These are phyloP conservation scores for Brachirus orientalis DNA, from an alignment of 2,113 vertebrate species.

Conservation along the genomic window DNA sequence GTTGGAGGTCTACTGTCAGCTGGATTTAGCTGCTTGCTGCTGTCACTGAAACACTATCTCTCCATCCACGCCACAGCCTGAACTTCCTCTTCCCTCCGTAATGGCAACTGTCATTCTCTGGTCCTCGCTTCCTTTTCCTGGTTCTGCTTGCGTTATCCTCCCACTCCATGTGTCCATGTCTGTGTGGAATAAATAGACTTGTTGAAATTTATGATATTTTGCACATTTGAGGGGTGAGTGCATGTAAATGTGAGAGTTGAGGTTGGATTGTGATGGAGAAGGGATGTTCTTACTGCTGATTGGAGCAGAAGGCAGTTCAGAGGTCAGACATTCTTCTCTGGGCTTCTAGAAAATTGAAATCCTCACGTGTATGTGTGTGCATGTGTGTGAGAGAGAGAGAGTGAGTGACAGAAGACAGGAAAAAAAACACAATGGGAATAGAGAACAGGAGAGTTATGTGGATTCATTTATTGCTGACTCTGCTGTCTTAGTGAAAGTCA, in stretches of 20 bases:
- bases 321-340: constrained; percentile 40
- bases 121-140: constrained; percentile 44
- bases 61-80: constrained; percentile 17
- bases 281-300: constrained; percentile 36
- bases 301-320: constrained; percentile 51
- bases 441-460: constrained; percentile 49
- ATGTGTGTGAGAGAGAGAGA: constrained; percentile 6
- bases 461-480: constrained; percentile 62
- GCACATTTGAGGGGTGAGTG: constrained; percentile 11
- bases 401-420: constrained; percentile 2
- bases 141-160: constrained; percentile 11
- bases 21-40: constrained; percentile 40
- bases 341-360: constrained; percentile 37
- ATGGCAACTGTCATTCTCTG: neutral
- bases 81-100: constrained; percentile 46
- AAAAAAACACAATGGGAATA: constrained; percentile 25
- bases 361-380: neutral
- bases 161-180: constrained; percentile 5
- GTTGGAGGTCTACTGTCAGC: constrained; percentile 46
- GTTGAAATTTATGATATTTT: too few species aligned
- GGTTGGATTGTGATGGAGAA: constrained; percentile 56
- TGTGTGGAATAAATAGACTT: too few species aligned
- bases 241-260: constrained; percentile 29
- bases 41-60: constrained; percentile 47
- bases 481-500: constrained; percentile 65